Conservation (phyloP, 2,113 vertebrate genomes). For the Sakesphorus luctuosus region DNA sequence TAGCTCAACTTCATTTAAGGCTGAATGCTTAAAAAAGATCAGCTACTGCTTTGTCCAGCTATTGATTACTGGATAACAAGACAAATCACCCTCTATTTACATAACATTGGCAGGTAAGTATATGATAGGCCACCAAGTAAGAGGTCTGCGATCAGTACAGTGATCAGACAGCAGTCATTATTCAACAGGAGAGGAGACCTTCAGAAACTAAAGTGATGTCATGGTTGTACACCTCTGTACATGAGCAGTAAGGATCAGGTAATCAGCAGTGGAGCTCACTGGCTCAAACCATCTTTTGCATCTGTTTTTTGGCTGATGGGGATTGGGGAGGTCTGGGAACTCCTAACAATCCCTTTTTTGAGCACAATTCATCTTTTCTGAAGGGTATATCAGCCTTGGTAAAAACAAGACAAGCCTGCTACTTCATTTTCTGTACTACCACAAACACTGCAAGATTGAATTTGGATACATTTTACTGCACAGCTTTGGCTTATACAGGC, state of each 20-base stretch:
- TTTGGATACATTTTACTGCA: neutral
- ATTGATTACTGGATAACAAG: neutral
- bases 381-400: neutral
- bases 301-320: neutral
- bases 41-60: neutral
- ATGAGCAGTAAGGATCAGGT: neutral
- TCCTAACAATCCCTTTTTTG: neutral
- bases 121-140: neutral
- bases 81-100: neutral
- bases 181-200: neutral
- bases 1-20: neutral
- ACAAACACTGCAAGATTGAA: neutral
- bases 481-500: neutral
- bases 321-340: neutral
- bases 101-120: neutral
- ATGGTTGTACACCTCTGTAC: neutral
- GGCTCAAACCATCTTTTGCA: neutral
- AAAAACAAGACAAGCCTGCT: neutral
- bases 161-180: neutral
- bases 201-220: neutral
- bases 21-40: neutral
- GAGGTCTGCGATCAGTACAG: neutral
- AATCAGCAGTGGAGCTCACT: neutral
- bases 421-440: neutral
- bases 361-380: neutral